Conservation (phyloP, 2,797 vertebrate species). For the Moxostoma hubbsi region DNA sequence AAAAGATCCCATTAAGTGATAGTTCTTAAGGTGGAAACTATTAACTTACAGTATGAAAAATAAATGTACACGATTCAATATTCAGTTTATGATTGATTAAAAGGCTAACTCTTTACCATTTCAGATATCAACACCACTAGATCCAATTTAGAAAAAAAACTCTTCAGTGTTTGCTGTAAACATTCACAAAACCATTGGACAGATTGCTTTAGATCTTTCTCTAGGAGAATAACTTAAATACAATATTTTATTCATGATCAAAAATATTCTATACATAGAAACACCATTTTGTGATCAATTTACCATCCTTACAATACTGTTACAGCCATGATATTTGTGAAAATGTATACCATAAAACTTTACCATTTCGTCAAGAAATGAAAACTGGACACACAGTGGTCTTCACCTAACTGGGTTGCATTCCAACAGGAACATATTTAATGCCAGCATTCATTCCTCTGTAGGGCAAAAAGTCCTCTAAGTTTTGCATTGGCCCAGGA, state of each 20-base stretch:
- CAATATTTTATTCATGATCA: not conserved
- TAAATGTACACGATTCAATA: constrained; percentile 9
- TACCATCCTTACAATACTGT: constrained; percentile 11
- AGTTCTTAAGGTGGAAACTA: not conserved
- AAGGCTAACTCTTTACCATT: not conserved
- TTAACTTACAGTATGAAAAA: constrained; percentile 25
- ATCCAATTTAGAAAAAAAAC: constrained; percentile 13
- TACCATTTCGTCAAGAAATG: constrained; percentile 23
- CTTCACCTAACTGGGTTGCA: not conserved
- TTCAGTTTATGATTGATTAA: constrained; percentile 6
- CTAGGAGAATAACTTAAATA: constrained; percentile 37
- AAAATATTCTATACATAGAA: constrained; percentile 27
- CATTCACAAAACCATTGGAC: constrained; percentile 42
- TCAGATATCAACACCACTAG: constrained; percentile 20
- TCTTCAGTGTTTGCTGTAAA: constrained; percentile 32
- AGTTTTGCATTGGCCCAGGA: not conserved
- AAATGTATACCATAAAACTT: not conserved
- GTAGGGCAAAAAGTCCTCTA: not conserved
- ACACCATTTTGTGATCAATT: constrained; percentile 1
- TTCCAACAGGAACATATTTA: not conserved
- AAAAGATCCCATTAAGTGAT: constrained; percentile 4
- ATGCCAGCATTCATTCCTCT: not conserved
- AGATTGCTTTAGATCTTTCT: constrained; percentile 14
- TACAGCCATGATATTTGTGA: constrained; percentile 1
- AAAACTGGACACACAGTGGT: constrained; percentile 37